phyloP scores from a whole-genome alignment of 2,797 vertebrate species.

The Tolypeutes matacus region DNA sequence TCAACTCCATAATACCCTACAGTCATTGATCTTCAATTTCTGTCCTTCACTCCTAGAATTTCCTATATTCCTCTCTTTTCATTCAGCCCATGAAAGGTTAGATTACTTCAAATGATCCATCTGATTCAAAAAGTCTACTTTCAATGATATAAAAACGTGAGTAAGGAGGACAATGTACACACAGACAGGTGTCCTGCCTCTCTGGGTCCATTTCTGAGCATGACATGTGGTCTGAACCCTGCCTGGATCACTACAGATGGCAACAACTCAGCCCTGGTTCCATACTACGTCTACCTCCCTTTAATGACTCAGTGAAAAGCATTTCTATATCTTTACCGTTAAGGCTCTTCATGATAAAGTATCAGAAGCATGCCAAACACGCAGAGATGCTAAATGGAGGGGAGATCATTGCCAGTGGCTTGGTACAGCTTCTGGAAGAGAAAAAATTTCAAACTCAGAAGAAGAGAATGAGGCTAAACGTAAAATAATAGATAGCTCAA shows the following conservation, averaged over 20 bases:
- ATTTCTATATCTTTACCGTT: neutral
- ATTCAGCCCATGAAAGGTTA: neutral
- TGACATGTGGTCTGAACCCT: neutral
- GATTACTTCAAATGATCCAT: neutral
- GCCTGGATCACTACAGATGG: neutral
- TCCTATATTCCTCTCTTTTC: neutral
- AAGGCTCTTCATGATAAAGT: neutral
- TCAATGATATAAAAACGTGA: neutral
- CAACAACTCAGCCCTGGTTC: neutral
- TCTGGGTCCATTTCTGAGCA: neutral
- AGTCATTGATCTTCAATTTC: constrained; percentile 11
- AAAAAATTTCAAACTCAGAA: neutral
- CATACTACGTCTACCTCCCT: neutral
- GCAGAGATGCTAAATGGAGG: neutral
- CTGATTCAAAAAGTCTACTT: neutral
- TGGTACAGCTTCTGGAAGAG: neutral
- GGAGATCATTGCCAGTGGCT: neutral
- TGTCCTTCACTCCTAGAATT: neutral
- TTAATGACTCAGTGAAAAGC: neutral
- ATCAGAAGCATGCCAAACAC: neutral
- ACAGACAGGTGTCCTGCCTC: neutral
- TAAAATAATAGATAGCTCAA: neutral
- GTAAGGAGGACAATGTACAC: neutral
- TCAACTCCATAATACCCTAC: neutral
- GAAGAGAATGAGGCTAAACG: neutral